phyloP scores from a whole-genome alignment of 2,797 vertebrate genomes.

The Cyprinella venusta region DNA sequence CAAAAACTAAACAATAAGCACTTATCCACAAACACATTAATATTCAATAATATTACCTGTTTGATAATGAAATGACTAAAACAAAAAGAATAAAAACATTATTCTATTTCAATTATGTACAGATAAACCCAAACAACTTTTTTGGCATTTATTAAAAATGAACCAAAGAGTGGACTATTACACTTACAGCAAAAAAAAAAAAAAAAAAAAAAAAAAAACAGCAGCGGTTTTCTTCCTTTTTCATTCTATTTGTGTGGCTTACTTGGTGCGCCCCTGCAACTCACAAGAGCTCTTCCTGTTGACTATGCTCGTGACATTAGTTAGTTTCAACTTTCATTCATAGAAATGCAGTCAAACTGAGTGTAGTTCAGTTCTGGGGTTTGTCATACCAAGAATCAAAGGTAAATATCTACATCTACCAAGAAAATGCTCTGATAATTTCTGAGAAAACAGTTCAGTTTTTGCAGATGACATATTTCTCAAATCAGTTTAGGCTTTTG shows the following conservation, averaged over 20 bases:
- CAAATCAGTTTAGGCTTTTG: too few relatives aligned
- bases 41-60: too few relatives aligned
- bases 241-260: neutral
- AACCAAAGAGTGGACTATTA: neutral
- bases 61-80: neutral
- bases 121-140: too few relatives aligned
- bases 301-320: neutral
- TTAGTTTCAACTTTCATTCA: constrained; percentile 43
- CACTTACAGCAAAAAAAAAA: neutral
- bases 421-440: constrained; percentile 7
- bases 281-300: constrained; percentile 25
- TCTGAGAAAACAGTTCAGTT: neutral
- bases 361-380: neutral
- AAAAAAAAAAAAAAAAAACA: neutral
- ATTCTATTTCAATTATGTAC: too few relatives aligned
- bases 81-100: too few relatives aligned
- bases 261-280: neutral
- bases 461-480: neutral
- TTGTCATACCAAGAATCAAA: constrained; percentile 40
- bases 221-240: neutral
- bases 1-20: neutral
- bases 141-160: neutral
- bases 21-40: neutral
- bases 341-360: constrained; percentile 9
- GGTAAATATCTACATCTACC: neutral